Evolutionary conservation across 2,888 invertebrate genomes (phyloP).

Genomic region (Spilarctia lutea): DNA sequence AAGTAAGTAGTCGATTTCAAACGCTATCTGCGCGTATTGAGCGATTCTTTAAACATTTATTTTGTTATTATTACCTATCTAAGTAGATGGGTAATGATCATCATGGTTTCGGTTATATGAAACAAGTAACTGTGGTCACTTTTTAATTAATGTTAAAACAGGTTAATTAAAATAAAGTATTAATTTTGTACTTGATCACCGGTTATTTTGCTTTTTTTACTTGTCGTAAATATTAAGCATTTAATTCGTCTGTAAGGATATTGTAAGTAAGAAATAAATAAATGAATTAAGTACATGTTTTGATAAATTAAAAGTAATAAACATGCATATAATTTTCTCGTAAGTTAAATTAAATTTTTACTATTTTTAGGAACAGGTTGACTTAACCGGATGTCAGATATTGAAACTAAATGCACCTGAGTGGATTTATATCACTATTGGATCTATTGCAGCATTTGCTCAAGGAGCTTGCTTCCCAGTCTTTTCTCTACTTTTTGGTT

Average conservation of each 20-base stretch:
- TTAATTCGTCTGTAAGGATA: too few species aligned
- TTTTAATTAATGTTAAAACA: too few species aligned
- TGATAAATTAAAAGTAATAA: too few species aligned
- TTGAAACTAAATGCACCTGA: constrained; percentile 88
- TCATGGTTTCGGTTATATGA: too few species aligned
- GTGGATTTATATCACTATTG: constrained; percentile 87
- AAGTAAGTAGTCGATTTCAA: constrained; percentile 52
- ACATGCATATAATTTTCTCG: not conserved
- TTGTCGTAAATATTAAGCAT: too few species aligned
- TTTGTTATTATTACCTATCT: not conserved
- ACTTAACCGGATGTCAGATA: constrained; percentile 80
- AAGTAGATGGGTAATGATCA: not conserved
- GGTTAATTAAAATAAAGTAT: too few species aligned
- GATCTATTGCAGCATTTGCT: constrained; percentile 87
- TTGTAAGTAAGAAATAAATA: too few species aligned
- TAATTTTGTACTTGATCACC: too few species aligned
- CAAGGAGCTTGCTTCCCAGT: constrained; percentile 89
- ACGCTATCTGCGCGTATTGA: not conserved
- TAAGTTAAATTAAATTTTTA: not conserved
- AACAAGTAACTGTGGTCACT: too few species aligned
- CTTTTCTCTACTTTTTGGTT: constrained; percentile 90
- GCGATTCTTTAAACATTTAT: not conserved
- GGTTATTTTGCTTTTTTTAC: too few species aligned
- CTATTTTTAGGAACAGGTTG: constrained; percentile 61
- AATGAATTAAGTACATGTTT: too few species aligned